Evolutionary conservation across 2,797 vertebrate genomes (phyloP).

Genomic region (Ptychobarbus kaznakovi): DNA sequence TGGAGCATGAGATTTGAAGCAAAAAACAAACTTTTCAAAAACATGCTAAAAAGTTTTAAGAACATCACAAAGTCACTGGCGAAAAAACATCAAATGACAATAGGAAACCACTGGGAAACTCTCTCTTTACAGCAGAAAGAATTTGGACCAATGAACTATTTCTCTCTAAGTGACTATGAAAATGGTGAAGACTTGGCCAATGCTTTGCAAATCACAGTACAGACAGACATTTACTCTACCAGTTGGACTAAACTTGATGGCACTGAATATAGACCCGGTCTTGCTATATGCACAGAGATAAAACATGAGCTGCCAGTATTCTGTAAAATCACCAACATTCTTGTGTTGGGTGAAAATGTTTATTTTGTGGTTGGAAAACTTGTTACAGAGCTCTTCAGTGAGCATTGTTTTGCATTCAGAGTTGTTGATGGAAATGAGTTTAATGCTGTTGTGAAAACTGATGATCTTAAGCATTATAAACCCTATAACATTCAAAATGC

Average conservation of each 20-base stretch:
- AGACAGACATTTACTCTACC: neutral
- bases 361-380: neutral
- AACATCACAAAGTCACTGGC: neutral
- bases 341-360: neutral
- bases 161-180: neutral
- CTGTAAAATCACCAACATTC: neutral
- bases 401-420: neutral
- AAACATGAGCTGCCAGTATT: neutral
- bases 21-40: neutral
- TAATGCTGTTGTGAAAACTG: neutral
- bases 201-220: neutral
- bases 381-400: neutral
- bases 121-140: neutral
- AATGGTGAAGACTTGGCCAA: neutral
- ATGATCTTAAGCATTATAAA: neutral
- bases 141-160: neutral
- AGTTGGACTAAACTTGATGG: neutral
- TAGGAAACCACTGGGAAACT: neutral
- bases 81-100: neutral
- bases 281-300: neutral
- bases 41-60: neutral
- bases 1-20: neutral
- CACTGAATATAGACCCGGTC: slow-evolving; percentile 1
- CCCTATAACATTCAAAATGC: neutral
- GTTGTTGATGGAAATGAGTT: neutral